Evolutionary conservation across 2,888 invertebrate genomes (phyloP).

Genomic region (Schizotus pectinicornis): DNA sequence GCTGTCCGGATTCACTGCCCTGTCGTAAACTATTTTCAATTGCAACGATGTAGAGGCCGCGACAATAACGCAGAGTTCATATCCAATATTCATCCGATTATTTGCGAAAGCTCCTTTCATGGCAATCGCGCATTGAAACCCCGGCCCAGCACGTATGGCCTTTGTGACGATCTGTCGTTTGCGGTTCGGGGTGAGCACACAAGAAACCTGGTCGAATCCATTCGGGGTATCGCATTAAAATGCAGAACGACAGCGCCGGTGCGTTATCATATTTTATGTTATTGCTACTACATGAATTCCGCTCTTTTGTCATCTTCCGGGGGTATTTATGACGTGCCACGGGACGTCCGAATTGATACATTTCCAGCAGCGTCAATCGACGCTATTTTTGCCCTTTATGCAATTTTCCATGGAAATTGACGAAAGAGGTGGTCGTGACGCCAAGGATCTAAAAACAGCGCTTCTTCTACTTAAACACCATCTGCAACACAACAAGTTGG

Average conservation of each 20-base stretch:
- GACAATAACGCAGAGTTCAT: slow-evolving; percentile 7
- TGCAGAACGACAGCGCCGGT: slow-evolving; percentile 8
- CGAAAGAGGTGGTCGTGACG: not conserved
- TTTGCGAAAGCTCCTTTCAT: not conserved
- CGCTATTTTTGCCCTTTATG: no score
- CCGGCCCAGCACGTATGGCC: not conserved
- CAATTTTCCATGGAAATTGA: not conserved
- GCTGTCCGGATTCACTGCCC: slow-evolving; percentile 1
- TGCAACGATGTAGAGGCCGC: slow-evolving; percentile 5
- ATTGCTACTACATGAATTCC: slow-evolving; percentile 3
- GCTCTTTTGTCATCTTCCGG: slow-evolving; percentile 9
- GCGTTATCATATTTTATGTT: slow-evolving; percentile 5
- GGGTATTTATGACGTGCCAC: slow-evolving; percentile 15
- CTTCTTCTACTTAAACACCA: no score
- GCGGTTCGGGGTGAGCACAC: not conserved
- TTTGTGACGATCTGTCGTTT: slow-evolving; percentile 6
- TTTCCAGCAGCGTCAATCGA: not conserved
- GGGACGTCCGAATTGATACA: slow-evolving; percentile 7
- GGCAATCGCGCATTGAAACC: not conserved
- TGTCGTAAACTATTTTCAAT: slow-evolving; percentile 13
- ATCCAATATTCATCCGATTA: slow-evolving; percentile 13
- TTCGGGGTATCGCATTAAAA: not conserved
- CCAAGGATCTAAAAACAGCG: no score
- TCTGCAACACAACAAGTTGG: no score
- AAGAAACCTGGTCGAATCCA: not conserved